These are phyloP conservation scores for Balearica regulorum DNA, from an alignment of 2,797 vertebrate genomes.

Conservation along the genomic window DNA sequence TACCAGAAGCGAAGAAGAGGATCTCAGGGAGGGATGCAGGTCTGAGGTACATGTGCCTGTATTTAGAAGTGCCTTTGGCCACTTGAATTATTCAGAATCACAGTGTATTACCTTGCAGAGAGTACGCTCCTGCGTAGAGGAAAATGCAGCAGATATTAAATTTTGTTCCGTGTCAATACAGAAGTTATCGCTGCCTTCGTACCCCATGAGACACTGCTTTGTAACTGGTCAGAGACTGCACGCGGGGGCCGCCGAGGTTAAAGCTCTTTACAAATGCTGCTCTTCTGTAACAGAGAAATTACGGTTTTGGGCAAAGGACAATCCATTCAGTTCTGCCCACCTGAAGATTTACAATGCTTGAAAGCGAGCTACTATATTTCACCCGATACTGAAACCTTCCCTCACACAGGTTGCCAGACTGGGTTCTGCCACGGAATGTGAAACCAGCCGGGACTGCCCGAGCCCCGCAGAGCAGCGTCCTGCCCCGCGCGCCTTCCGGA, in stretches of 20 bases:
- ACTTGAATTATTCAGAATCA: neutral
- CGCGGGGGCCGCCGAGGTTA: rapidly evolving
- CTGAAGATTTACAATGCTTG: neutral
- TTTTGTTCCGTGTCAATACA: neutral
- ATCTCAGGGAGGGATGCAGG: neutral
- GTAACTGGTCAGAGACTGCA: neutral
- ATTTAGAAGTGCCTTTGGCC: neutral
- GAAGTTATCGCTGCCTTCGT: neutral
- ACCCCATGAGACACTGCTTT: neutral
- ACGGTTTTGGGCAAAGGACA: neutral
- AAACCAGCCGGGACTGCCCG: rapidly evolving
- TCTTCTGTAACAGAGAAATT: neutral
- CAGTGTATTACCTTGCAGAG: neutral
- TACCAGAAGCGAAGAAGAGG: neutral
- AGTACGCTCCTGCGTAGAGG: neutral
- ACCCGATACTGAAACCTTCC: neutral
- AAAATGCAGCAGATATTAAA: neutral
- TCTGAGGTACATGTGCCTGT: neutral
- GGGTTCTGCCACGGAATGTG: neutral
- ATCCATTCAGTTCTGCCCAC: neutral
- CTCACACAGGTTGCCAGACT: rapidly evolving
- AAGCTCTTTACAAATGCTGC: neutral
- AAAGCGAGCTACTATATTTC: neutral
- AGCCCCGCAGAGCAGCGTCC: neutral
- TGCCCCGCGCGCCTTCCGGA: rapidly evolving